A percentile compares a stretch with the other conserved stretches of the same genome.
phyloP scores from a whole-genome alignment of 2,888 invertebrate species.

The Drosophila imparisetae region DNA sequence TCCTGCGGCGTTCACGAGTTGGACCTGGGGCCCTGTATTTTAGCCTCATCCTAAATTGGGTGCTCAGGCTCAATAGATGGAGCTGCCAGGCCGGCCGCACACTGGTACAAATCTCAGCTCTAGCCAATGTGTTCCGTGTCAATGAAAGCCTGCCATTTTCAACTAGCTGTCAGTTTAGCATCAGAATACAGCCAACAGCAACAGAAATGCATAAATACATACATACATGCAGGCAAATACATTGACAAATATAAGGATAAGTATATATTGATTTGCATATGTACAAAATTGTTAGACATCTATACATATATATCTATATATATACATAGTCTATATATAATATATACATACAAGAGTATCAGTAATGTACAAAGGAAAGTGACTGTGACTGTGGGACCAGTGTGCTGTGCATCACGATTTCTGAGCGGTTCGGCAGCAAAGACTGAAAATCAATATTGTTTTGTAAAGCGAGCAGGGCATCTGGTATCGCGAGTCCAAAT shows the following conservation, averaged over 20 bases:
- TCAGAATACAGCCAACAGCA: not conserved
- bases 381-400: conserved; percentile 41
- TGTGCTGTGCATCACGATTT: conserved; percentile 64
- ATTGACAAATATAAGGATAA: not conserved
- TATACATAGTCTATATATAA: conserved; percentile 8
- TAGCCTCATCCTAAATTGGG: conserved; percentile 81
- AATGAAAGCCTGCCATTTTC: conserved; percentile 59
- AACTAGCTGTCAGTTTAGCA: conserved; percentile 27
- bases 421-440: conserved; percentile 49
- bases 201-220: not conserved
- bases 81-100: conserved; percentile 36
- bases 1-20: conserved; percentile 84
- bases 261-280: not conserved
- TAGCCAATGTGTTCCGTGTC: conserved; percentile 27
- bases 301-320: conserved; percentile 7
- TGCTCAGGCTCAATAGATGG: conserved; percentile 61
- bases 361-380: conserved; percentile 37
- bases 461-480: conserved; percentile 67
- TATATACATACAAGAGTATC: conserved; percentile 15
- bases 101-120: conserved; percentile 41
- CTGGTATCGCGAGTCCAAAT: conserved; percentile 69
- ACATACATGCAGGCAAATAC: not conserved
- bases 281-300: not conserved
- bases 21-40: conserved; percentile 79
- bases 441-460: conserved; percentile 75